A percentile compares a stretch with the other conserved stretches of the same genome.
These are phyloP conservation scores for Catharus ustulatus DNA, from an alignment of 2,797 vertebrate species.

Conservation along the genomic window DNA sequence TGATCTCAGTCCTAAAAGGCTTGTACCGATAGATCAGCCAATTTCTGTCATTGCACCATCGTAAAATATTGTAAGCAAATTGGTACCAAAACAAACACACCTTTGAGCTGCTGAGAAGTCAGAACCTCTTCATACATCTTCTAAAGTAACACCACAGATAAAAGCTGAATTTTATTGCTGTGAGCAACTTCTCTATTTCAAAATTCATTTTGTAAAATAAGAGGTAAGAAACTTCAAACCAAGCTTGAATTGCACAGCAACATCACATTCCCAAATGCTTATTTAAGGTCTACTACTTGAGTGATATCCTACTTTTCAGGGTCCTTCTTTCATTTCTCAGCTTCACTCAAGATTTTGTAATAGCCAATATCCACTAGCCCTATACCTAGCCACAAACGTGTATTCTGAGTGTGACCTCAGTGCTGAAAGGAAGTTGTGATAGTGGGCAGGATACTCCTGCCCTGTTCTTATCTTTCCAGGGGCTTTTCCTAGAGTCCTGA, in stretches of 20 bases:
- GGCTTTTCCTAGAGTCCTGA: background rate
- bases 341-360: background rate
- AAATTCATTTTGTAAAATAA: background rate
- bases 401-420: background rate
- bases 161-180: background rate
- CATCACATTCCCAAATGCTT: background rate
- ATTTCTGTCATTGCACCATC: background rate
- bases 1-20: background rate
- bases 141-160: background rate
- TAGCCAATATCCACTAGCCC: background rate
- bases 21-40: background rate
- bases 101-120: background rate
- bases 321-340: background rate
- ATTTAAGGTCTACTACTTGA: background rate
- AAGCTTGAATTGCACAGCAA: background rate
- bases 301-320: background rate
- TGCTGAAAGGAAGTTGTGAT: background rate
- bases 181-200: background rate
- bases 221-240: background rate
- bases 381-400: background rate
- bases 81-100: background rate
- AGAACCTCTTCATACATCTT: background rate
- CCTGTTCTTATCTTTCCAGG: background rate
- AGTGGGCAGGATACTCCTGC: background rate
- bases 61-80: background rate